Evolutionary conservation across 1,140 invertebrate genomes (phyloP), one percentile per base, ranked within the genome.

Genomic region (Dendroctonus ponderosae): DNA sequence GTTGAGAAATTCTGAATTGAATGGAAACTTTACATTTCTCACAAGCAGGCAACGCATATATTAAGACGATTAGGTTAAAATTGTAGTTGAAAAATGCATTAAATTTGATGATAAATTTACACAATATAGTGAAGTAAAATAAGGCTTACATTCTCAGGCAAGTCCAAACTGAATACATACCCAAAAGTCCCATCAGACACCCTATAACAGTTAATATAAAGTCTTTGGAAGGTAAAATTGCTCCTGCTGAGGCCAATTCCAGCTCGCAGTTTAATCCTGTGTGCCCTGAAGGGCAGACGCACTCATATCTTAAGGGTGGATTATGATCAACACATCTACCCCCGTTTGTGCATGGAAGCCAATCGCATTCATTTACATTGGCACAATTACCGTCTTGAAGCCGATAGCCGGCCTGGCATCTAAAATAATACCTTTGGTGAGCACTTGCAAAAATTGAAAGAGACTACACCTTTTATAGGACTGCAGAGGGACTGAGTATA

Each of bases 201-300:
- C 87, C 82, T 76, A 90, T 84, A 78, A 91, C 83, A 76, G 89
- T 88, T 79, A 92, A 88, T 81, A 92, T 88, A 83, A 92, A 93
- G 84, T 91, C 90, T 77, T 86, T 85, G 57, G 89, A 89, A 42
- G 89, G 88, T 76, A 87, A 89, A 77, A 91, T 87, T 76, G 88
- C 86, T 67, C 88, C 88, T n/a, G 88, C 86, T 66, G 87, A 86
- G 52, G 86, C 84, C 65, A 89, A 80, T 75, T 87, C 86, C 70
- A 91, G 78, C 77, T 92, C 89, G 79, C 92, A 94, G 79, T 92
- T 84, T 65, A 85, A 83, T 64, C 92, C 92, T 7, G 86, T 88
- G 82, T 87, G 93, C 66, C 87, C 87, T 69, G 83, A 76, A 2
- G 88, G 84, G 81, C 92, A 92, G 14, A 85, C 79, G 78, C 91